phyloP scores from a whole-genome alignment of 2,888 invertebrate genomes.

The Spodoptera picta region DNA sequence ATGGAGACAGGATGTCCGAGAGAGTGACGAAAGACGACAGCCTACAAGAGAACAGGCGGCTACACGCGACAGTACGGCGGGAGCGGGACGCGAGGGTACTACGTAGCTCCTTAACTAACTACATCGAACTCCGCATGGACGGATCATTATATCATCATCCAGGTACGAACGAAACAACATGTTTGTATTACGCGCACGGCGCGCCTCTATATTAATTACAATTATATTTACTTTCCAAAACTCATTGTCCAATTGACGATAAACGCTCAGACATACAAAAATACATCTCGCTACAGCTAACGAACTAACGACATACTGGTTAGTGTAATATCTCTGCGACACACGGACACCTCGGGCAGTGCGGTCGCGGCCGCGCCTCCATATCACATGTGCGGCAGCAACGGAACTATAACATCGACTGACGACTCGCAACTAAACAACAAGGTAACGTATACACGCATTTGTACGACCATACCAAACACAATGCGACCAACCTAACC shows the following conservation, averaged over 20 bases:
- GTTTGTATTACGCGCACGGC: constrained; percentile 26
- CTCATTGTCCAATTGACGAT: constrained; percentile 76
- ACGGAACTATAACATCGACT: constrained; percentile 49
- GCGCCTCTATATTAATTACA: constrained; percentile 41
- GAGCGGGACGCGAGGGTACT: constrained; percentile 57
- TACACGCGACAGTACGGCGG: constrained; percentile 49
- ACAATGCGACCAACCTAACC: constrained; percentile 60
- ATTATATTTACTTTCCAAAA: constrained; percentile 49
- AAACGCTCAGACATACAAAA: constrained; percentile 80
- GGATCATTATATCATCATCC: constrained; percentile 76
- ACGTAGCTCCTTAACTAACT: constrained; percentile 78
- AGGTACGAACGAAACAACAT: constrained; percentile 79
- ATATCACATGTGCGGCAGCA: constrained; percentile 2
- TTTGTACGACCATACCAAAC: too few species aligned
- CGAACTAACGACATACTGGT: constrained; percentile 69
- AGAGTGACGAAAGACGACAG: constrained; percentile 34
- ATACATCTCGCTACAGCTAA: constrained; percentile 84
- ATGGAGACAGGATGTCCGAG: constrained; percentile 37
- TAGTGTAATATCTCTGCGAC: constrained; percentile 33
- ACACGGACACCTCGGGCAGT: constrained; percentile 13
- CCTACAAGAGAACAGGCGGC: constrained; percentile 31
- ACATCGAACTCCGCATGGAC: constrained; percentile 82
- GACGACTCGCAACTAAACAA: constrained; percentile 35
- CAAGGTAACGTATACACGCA: too few species aligned
- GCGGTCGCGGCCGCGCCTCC: constrained; percentile 10